Conservation (phyloP, 2,888 invertebrate species). For the Crioceris asparagi region DNA sequence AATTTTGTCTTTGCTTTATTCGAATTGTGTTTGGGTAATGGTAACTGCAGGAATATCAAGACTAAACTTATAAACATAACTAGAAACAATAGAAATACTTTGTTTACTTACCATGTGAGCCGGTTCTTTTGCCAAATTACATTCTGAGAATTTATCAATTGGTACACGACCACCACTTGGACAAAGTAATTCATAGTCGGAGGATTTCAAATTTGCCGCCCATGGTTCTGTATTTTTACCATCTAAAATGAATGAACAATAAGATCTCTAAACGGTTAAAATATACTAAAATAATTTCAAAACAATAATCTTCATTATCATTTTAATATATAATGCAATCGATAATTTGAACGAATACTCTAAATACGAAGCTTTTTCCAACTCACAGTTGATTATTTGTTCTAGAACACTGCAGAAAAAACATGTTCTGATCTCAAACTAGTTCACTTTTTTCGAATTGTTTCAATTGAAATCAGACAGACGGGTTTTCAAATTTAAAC, state of each 20-base stretch:
- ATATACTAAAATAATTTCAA: neutral
- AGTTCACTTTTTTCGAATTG: no score
- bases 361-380: no score
- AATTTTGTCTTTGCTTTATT: no score
- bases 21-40: no score
- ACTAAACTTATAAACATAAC: neutral
- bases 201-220: slow-evolving; percentile 38
- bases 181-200: slow-evolving; percentile 54
- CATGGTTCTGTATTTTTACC: slow-evolving; percentile 48
- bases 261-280: neutral
- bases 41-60: no score
- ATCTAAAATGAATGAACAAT: slow-evolving; percentile 35
- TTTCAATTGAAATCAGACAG: no score
- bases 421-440: no score
- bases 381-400: no score
- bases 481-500: no score
- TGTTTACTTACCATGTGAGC: slow-evolving; percentile 39
- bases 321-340: no score
- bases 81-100: neutral
- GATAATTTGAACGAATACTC: no score
- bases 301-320: neutral
- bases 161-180: slow-evolving; percentile 47
- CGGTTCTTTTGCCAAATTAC: slow-evolving; percentile 51
- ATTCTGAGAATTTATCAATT: slow-evolving; percentile 44
- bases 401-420: no score